phyloP scores from a whole-genome alignment of 1,140 invertebrate genomes.

The Homalodisca vitripennis region DNA sequence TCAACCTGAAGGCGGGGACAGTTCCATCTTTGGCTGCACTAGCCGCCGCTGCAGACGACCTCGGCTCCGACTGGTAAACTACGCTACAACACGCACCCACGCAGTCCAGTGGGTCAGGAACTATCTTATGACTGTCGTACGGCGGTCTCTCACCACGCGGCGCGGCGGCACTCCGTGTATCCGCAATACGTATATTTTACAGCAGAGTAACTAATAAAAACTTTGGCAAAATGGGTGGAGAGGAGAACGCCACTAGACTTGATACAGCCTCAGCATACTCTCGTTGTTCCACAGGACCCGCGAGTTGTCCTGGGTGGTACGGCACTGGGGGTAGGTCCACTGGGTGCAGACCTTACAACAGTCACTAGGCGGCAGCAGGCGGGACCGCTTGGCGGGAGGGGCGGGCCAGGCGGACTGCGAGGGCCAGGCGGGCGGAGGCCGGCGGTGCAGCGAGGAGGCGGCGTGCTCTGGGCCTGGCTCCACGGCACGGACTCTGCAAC shows the following conservation, averaged over 20 bases:
- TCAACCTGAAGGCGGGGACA: too few species aligned
- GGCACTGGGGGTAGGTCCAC: slow-evolving; percentile 35
- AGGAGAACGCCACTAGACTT: slow-evolving; percentile 31
- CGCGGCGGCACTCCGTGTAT: slow-evolving; percentile 25
- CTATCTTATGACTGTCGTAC: slow-evolving; percentile 31
- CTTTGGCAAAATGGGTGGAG: slow-evolving; percentile 27
- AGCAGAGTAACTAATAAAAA: slow-evolving; percentile 22
- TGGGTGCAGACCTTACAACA: slow-evolving; percentile 32
- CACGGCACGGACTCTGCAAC: slow-evolving; percentile 24
- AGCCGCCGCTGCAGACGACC: neutral
- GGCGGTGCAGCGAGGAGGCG: slow-evolving; percentile 21
- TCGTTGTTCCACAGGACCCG: slow-evolving; percentile 39
- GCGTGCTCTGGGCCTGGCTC: slow-evolving; percentile 33
- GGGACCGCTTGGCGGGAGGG: slow-evolving; percentile 19
- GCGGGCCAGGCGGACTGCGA: neutral
- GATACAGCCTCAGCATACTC: slow-evolving; percentile 36
- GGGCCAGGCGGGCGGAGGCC: slow-evolving; percentile 4
- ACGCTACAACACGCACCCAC: slow-evolving; percentile 8
- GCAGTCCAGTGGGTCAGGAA: slow-evolving; percentile 8
- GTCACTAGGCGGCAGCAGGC: neutral
- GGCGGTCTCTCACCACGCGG: slow-evolving; percentile 18
- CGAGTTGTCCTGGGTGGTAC: slow-evolving; percentile 34
- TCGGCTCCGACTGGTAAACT: neutral
- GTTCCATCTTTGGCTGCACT: neutral
- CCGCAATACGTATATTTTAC: slow-evolving; percentile 29